phyloP scores from a whole-genome alignment of 1,140 invertebrate species.

The Drosophila nigromelanica region DNA sequence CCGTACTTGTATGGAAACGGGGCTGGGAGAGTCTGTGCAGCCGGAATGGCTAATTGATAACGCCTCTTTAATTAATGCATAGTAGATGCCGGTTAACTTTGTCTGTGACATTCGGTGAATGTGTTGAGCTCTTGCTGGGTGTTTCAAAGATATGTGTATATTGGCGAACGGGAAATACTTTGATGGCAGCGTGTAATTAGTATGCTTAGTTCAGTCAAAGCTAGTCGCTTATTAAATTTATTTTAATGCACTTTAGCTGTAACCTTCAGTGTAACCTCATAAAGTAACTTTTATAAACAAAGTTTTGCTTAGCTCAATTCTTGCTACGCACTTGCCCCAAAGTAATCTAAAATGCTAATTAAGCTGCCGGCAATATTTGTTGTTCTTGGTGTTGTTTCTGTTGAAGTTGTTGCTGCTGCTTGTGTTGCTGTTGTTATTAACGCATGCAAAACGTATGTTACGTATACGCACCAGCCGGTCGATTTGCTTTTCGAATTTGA shows the following conservation, averaged over 20 bases:
- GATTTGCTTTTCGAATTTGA: constrained; percentile 30
- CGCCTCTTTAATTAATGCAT: constrained; percentile 66
- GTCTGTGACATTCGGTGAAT: constrained; percentile 33
- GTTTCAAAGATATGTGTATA: constrained; percentile 25
- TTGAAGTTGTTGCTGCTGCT: constrained; percentile 5
- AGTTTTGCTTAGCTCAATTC: constrained; percentile 41
- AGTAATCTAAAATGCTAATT: constrained; percentile 82
- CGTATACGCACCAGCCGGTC: constrained; percentile 59
- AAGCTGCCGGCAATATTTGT: constrained; percentile 76
- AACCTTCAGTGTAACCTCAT: constrained; percentile 45
- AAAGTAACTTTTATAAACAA: constrained; percentile 29
- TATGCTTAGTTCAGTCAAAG: constrained; percentile 42
- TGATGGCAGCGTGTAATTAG: constrained; percentile 58
- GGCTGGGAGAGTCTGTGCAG: constrained; percentile 6
- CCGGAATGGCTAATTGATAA: constrained; percentile 65
- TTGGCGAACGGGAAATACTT: constrained; percentile 63
- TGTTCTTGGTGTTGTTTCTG: constrained; percentile 27
- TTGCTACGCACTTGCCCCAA: constrained; percentile 65
- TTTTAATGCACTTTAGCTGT: constrained; percentile 44
- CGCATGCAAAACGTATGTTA: constrained; percentile 70
- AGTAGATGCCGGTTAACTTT: constrained; percentile 22
- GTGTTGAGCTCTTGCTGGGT: constrained; percentile 43
- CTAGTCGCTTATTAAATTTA: constrained; percentile 44
- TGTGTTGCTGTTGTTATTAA: constrained; percentile 39
- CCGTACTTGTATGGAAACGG: background rate